Conservation (phyloP, 2,797 vertebrate species). For the Anas bernieri region DNA sequence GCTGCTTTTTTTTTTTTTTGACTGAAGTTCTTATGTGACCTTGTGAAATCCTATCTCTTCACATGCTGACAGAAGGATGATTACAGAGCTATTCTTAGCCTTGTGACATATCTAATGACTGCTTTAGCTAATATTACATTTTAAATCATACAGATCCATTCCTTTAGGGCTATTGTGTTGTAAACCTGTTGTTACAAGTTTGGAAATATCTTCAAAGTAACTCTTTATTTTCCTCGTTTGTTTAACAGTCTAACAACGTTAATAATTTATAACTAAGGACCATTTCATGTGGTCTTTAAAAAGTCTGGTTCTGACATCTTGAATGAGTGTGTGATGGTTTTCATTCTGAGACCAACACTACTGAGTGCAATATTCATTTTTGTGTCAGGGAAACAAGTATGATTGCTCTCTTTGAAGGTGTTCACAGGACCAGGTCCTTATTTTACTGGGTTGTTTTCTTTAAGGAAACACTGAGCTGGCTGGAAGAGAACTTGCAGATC, state of each 20-base stretch:
- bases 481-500: background rate
- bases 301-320: background rate
- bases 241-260: background rate
- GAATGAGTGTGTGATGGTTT: background rate
- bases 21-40: background rate
- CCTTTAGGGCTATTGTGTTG: background rate
- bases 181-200: background rate
- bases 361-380: background rate
- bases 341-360: background rate
- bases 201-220: background rate
- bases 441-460: background rate
- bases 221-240: background rate
- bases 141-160: background rate
- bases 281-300: background rate
- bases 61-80: background rate
- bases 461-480: background rate
- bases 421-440: background rate
- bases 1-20: background rate
- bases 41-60: constrained; percentile 24
- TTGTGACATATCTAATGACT: background rate
- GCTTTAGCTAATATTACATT: background rate
- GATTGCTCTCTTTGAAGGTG: background rate
- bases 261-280: background rate
- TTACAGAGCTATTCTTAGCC: constrained; percentile 30
- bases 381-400: background rate